Evolutionary conservation across 2,888 invertebrate genomes (phyloP).

Genomic region (Hydropsyche betteni): DNA sequence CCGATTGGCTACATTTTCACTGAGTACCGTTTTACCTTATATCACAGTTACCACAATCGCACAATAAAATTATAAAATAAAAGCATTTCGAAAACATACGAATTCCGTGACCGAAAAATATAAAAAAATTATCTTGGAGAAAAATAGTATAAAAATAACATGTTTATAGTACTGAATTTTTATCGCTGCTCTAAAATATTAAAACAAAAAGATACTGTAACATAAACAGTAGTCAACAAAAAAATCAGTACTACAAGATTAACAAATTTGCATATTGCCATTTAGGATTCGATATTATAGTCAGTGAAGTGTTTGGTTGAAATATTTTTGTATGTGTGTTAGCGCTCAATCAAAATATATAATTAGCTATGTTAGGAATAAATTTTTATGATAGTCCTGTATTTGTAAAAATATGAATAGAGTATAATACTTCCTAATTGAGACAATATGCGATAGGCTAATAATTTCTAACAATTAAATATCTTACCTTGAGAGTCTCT

Average conservation of each 20-base stretch:
- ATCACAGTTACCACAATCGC: constrained; percentile 37
- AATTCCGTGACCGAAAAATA: background rate
- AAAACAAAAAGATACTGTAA: no score
- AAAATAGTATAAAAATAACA: constrained; percentile 26
- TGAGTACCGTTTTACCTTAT: constrained; percentile 34
- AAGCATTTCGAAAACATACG: constrained; percentile 2
- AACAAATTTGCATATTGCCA: constrained; percentile 16
- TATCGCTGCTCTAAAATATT: no score
- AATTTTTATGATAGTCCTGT: background rate
- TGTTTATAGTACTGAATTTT: constrained; percentile 18
- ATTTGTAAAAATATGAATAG: no score
- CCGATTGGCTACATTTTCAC: constrained; percentile 36
- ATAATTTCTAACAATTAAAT: background rate
- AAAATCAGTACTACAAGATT: constrained; percentile 20
- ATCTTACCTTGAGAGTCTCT: constrained; percentile 92
- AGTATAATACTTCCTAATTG: constrained; percentile 4
- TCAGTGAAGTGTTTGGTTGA: constrained; percentile 7
- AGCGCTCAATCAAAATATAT: background rate
- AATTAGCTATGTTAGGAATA: background rate
- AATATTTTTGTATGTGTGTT: constrained; percentile 7
- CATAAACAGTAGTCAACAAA: background rate
- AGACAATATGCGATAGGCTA: constrained; percentile 30
- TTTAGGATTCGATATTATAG: background rate
- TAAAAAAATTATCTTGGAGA: constrained; percentile 38
- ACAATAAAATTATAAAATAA: constrained; percentile 31